Percentiles rank a stretch among this genome's conserved stretches.
These are phyloP conservation scores for Drymonia ruficornis DNA, from an alignment of 2,888 invertebrate species.

Conservation along the genomic window DNA sequence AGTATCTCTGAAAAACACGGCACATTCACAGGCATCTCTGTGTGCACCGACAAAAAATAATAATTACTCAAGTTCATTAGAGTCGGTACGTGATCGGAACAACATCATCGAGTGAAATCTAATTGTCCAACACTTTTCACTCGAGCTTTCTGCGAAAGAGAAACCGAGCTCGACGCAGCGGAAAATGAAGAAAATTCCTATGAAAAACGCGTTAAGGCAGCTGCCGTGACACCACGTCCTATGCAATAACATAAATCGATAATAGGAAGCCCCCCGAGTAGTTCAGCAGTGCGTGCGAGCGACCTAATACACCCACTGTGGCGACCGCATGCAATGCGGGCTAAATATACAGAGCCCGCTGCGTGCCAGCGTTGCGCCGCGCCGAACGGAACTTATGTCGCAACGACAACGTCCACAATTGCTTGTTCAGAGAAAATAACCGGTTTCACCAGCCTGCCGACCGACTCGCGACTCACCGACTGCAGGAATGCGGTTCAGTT, in stretches of 20 bases:
- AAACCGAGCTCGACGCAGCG: slow-evolving; percentile 58
- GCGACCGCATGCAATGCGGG: slow-evolving; percentile 78
- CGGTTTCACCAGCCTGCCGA: slow-evolving; percentile 55
- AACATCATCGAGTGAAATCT: slow-evolving; percentile 63
- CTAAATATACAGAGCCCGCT: slow-evolving; percentile 78
- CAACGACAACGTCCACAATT: slow-evolving; percentile 76
- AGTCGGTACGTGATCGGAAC: slow-evolving; percentile 43
- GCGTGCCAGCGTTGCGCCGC: slow-evolving; percentile 59
- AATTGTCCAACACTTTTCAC: slow-evolving; percentile 69
- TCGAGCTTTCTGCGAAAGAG: slow-evolving; percentile 69
- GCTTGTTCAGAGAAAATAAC: slow-evolving; percentile 75
- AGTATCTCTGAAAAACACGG: slow-evolving; percentile 9
- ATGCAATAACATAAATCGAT: slow-evolving; percentile 81
- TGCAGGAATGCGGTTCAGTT: slow-evolving; percentile 48
- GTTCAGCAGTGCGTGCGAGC: slow-evolving; percentile 84
- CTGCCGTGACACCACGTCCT: slow-evolving; percentile 61
- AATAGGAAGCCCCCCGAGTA: slow-evolving; percentile 83
- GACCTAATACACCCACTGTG: slow-evolving; percentile 82
- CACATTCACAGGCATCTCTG: slow-evolving; percentile 5
- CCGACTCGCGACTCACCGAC: slow-evolving; percentile 54
- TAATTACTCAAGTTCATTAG: slow-evolving; percentile 32
- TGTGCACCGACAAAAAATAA: slow-evolving; percentile 20
- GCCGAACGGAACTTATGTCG: slow-evolving; percentile 75
- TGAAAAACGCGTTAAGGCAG: slow-evolving; percentile 59
- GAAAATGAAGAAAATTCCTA: slow-evolving; percentile 66